Percentiles rank a stretch among this genome's conserved stretches.
These are phyloP conservation scores for Pachyuromys duprasi DNA, from an alignment of 2,797 vertebrate genomes.

Conservation along the genomic window DNA sequence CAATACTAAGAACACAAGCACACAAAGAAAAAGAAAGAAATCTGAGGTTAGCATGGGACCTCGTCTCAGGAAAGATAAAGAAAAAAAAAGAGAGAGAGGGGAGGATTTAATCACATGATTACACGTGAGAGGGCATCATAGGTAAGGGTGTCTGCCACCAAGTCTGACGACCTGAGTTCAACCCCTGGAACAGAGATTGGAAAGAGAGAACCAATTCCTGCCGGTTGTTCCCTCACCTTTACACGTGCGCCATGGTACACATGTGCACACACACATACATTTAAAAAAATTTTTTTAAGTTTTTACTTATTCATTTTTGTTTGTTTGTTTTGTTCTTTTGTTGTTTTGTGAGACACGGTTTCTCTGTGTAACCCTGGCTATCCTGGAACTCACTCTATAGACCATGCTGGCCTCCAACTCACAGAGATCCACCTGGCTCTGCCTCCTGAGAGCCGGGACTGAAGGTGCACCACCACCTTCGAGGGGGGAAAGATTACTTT, in stretches of 20 bases:
- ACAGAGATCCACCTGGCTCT: not conserved
- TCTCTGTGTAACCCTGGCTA: not conserved
- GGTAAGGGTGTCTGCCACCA: not conserved
- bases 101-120: not conserved
- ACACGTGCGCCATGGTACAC: too few relatives aligned
- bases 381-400: not conserved
- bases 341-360: not conserved
- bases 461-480: not conserved
- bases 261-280: fast-evolving
- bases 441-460: not conserved
- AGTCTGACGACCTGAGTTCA: not conserved
- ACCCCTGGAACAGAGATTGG: not conserved
- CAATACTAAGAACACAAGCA: conserved; percentile 22
- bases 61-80: not conserved
- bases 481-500: not conserved
- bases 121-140: not conserved
- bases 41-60: not conserved
- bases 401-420: not conserved
- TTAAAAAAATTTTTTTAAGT: not conserved
- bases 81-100: not conserved
- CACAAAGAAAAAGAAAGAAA: not conserved
- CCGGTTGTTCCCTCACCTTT: not conserved
- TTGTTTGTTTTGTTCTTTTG: not conserved
- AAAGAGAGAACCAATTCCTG: not conserved
- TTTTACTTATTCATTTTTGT: not conserved